phyloP scores from a whole-genome alignment of 1,140 invertebrate genomes.

The Plodia interpunctella region DNA sequence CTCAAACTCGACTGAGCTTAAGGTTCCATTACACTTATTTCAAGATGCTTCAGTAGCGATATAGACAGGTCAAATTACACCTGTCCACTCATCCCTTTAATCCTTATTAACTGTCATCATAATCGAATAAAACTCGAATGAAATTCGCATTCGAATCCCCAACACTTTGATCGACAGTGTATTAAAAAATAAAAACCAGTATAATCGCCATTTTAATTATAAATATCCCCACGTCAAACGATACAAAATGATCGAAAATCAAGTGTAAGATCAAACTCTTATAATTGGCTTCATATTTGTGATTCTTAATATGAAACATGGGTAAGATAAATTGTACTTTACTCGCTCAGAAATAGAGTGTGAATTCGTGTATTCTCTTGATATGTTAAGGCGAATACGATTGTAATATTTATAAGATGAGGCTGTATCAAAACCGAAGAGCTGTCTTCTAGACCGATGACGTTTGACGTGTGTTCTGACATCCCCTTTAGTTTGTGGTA shows the following conservation, averaged over 20 bases:
- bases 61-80: not conserved
- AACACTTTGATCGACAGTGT: conserved; percentile 64
- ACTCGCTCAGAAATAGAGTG: conserved; percentile 20
- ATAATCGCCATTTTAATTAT: conserved; percentile 73
- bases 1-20: not conserved
- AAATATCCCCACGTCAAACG: conserved; percentile 60
- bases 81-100: not conserved
- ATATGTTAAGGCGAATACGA: conserved; percentile 38
- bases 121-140: not conserved
- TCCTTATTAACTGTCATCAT: not conserved
- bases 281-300: conserved; percentile 57
- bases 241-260: conserved; percentile 68
- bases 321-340: conserved; percentile 21
- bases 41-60: not conserved
- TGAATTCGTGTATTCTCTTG: conserved; percentile 22
- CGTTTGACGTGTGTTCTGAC: conserved; percentile 73
- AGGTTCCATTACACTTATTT: not conserved
- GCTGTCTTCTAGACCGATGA: conserved; percentile 70
- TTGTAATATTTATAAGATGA: conserved; percentile 71
- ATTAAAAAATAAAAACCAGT: conserved; percentile 53
- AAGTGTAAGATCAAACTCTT: conserved; percentile 72
- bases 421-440: conserved; percentile 67
- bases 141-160: conserved; percentile 14
- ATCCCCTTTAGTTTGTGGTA: conserved; percentile 54
- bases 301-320: conserved; percentile 28